Percentiles rank a stretch among this genome's conserved stretches.
Evolutionary conservation across 2,113 vertebrate species (phyloP).

Genomic region (cattle (Bos taurus)): ARS-UCD2.0 NC_037341.1:41081001-41081500

Average conservation of each 20-base stretch:
- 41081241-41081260: not conserved
- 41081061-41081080: not conserved
- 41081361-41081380: not conserved
- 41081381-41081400: not conserved
- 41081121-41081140: not conserved
- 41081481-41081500: not conserved
- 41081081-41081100: not conserved
- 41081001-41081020: not conserved
- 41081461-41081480: not conserved
- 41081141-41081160: not conserved
- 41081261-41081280: not conserved
- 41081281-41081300: not conserved
- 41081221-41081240: not conserved
- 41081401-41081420: not conserved
- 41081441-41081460: not conserved
- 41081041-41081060: not conserved
- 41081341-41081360: not conserved
- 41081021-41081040: not conserved
- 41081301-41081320: not conserved
- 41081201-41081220: not conserved
- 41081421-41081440: not conserved
- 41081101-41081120: not conserved
- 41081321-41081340: not conserved
- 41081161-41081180: not conserved
- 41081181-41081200: not conserved